Conservation (phyloP, 2,888 invertebrate genomes). For the Catocala fraxini region DNA sequence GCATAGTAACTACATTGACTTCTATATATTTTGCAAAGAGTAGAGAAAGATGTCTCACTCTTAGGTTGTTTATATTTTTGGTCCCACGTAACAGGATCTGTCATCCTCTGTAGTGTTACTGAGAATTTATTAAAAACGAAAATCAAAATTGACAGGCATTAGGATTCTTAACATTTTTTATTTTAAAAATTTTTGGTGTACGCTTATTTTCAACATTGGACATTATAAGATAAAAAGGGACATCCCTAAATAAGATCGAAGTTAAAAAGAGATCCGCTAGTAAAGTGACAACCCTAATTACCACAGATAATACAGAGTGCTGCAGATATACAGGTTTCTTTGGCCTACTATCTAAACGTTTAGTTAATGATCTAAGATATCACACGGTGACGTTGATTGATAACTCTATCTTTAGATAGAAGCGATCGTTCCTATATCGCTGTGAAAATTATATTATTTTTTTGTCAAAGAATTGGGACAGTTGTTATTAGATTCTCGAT, state of each 20-base stretch:
- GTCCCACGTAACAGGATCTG: too few relatives aligned
- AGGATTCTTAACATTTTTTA: too few relatives aligned
- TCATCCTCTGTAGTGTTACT: too few relatives aligned
- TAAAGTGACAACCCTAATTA: slow-evolving; percentile 19
- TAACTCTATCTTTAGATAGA: slow-evolving; percentile 31
- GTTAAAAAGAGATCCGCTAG: not conserved
- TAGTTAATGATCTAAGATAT: slow-evolving; percentile 46
- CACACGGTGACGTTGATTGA: slow-evolving; percentile 34
- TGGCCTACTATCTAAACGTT: slow-evolving; percentile 26
- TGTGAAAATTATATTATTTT: slow-evolving; percentile 13
- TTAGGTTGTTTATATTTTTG: too few relatives aligned
- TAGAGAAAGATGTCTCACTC: too few relatives aligned
- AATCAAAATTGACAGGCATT: too few relatives aligned
- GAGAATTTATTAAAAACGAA: too few relatives aligned
- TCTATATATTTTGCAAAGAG: too few relatives aligned
- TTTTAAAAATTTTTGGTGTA: too few relatives aligned
- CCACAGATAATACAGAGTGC: slow-evolving; percentile 19
- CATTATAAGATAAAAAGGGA: too few relatives aligned
- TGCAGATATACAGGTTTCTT: slow-evolving; percentile 4
- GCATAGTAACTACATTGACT: too few relatives aligned
- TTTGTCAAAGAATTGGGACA: slow-evolving; percentile 2
- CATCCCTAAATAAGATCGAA: not conserved
- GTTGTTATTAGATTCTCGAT: not conserved
- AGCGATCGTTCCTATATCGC: slow-evolving; percentile 13
- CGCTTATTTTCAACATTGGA: too few relatives aligned